phyloP scores from a whole-genome alignment of 2,797 vertebrate species.

The Scolopax bukidnonensis region DNA sequence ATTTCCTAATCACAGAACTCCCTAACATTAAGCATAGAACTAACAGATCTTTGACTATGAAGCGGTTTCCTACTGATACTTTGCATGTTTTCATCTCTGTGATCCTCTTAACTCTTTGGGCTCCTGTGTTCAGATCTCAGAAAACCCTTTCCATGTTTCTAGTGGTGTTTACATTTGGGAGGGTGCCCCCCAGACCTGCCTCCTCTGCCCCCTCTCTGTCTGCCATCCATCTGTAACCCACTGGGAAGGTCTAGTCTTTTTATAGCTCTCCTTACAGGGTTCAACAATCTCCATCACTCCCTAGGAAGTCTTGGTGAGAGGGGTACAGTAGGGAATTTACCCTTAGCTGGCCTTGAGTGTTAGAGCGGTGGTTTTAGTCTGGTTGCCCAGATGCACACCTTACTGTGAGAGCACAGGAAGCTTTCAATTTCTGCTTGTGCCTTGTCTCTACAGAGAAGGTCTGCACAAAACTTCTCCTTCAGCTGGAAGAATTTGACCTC shows the following conservation, averaged over 20 bases:
- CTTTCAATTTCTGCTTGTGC: neutral
- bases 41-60: neutral
- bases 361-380: neutral
- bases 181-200: neutral
- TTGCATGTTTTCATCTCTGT: neutral
- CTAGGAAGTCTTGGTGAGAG: neutral
- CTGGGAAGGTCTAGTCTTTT: neutral
- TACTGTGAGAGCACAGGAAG: neutral
- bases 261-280: neutral
- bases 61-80: neutral
- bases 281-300: neutral
- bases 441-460: neutral
- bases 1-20: neutral
- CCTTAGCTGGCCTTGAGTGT: neutral
- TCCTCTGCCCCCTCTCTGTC: neutral
- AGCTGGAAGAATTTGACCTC: neutral
- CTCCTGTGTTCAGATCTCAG: neutral
- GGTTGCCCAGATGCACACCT: neutral
- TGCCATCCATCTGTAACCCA: neutral
- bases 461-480: neutral
- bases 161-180: neutral
- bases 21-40: neutral
- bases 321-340: neutral
- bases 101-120: neutral
- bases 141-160: neutral